Evolutionary conservation across 2,113 vertebrate genomes (phyloP).

Genomic region (Notarius lentiginosus): DNA sequence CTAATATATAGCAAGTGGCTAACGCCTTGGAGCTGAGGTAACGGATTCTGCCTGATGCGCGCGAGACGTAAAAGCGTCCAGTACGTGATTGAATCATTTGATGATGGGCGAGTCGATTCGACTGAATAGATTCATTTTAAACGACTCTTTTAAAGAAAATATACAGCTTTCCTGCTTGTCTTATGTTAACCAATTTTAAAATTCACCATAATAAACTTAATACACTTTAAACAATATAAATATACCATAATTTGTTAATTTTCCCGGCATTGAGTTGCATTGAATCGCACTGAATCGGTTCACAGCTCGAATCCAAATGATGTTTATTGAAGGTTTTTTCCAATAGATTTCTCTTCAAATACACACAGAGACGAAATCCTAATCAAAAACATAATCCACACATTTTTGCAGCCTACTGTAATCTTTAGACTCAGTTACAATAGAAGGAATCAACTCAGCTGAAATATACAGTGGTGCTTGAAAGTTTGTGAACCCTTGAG

Average conservation of each 20-base stretch:
- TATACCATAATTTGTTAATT: background rate
- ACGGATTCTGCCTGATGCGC: slow-evolving; percentile 20
- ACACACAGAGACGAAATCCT: background rate
- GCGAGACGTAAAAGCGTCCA: background rate
- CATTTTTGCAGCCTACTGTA: background rate
- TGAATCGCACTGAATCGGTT: background rate
- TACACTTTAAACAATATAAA: background rate
- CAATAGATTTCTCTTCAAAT: background rate
- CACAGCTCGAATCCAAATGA: background rate
- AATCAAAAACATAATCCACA: background rate
- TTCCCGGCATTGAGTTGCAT: background rate
- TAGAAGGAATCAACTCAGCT: background rate
- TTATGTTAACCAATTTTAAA: background rate
- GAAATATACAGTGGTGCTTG: background rate
- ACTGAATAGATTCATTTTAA: background rate
- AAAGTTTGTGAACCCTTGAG: too few relatives aligned
- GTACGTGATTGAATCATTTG: too few relatives aligned
- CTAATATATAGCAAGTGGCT: background rate
- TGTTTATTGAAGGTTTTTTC: too few relatives aligned
- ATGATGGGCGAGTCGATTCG: background rate
- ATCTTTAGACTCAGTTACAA: background rate
- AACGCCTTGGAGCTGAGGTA: slow-evolving; percentile 1
- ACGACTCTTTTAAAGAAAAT: background rate
- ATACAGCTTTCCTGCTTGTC: too few relatives aligned
- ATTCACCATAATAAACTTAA: background rate